phyloP scores from a whole-genome alignment of 2,888 invertebrate species.

The Zhuqinia jingwanae region DNA sequence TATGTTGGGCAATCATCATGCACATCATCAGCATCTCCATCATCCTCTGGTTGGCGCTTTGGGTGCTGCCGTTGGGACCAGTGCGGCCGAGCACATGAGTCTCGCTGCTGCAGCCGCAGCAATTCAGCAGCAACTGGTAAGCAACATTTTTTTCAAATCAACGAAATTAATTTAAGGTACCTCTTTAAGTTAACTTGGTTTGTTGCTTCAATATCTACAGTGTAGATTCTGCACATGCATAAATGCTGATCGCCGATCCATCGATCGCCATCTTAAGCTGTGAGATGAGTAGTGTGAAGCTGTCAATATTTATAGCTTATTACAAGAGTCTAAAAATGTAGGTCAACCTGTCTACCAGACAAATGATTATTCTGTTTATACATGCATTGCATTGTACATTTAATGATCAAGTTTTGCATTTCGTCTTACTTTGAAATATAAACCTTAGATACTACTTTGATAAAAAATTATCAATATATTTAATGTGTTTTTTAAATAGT shows the following conservation, averaged over 20 bases:
- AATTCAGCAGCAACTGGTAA: constrained; percentile 75
- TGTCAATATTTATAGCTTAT: no score
- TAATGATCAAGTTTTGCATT: neutral
- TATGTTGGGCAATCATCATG: constrained; percentile 43
- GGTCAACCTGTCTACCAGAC: neutral
- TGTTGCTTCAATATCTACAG: no score
- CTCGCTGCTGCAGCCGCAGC: constrained; percentile 64
- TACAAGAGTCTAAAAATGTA: constrained; percentile 11
- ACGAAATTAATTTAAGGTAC: no score
- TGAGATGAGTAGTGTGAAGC: no score
- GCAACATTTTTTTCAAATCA: neutral
- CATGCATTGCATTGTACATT: neutral
- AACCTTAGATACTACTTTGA: neutral
- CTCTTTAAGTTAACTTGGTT: no score
- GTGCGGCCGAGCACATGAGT: constrained; percentile 60
- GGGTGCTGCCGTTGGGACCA: constrained; percentile 44
- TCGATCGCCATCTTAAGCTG: no score
- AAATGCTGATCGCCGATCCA: no score
- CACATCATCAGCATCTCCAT: constrained; percentile 6
- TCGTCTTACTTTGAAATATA: neutral
- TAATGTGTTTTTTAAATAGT: no score
- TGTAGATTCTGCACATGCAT: no score
- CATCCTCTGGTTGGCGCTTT: constrained; percentile 51
- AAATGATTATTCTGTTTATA: neutral
- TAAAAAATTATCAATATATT: neutral